Evolutionary conservation across 92 coral and sea anemone species (phyloP).

Genomic region (Phymanthus crucifer): DNA sequence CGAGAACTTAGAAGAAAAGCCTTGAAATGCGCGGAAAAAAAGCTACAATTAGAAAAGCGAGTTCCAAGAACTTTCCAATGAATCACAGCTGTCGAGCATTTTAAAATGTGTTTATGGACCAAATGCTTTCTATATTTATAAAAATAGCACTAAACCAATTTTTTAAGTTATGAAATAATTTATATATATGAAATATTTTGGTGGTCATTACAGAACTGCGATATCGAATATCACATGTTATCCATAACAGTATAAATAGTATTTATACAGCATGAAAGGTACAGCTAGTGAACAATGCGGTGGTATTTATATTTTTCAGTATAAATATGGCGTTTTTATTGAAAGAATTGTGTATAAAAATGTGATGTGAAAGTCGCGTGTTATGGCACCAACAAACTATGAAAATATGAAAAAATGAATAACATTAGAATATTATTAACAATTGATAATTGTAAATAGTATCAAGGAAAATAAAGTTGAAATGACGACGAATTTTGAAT

Average conservation of each 20-base stretch:
- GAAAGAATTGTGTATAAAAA: neutral
- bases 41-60: neutral
- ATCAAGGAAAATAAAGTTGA: neutral
- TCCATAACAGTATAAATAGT: neutral
- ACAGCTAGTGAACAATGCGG: neutral
- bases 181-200: neutral
- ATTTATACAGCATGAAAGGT: neutral
- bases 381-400: neutral
- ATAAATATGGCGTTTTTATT: neutral
- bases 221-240: neutral
- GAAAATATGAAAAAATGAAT: too few relatives aligned
- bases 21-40: neutral
- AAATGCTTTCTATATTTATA: neutral
- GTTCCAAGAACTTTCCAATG: neutral
- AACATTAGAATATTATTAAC: neutral
- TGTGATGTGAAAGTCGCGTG: neutral
- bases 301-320: neutral
- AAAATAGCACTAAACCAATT: neutral
- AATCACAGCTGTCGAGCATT: neutral
- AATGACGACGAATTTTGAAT: neutral
- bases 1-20: neutral
- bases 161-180: neutral
- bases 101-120: neutral
- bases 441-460: slow-evolving; percentile 1
- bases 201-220: neutral